Evolutionary conservation across 2,113 vertebrate species (phyloP).

Genomic region (Myotis yumanensis): DNA sequence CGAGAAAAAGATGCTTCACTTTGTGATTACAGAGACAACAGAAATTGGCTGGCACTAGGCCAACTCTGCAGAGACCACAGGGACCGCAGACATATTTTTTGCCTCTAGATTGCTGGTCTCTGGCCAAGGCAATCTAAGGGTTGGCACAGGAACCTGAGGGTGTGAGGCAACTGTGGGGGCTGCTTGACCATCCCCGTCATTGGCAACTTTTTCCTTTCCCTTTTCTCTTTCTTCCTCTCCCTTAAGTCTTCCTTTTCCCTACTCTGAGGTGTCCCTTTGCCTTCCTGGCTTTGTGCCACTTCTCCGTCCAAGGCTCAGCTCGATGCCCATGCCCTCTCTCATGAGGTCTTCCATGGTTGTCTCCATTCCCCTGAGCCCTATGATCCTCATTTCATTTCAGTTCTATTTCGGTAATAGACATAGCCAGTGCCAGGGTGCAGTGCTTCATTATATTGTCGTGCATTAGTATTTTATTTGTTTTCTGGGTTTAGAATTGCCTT

Average conservation of each 20-base stretch:
- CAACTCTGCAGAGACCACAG: not conserved
- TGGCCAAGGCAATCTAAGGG: not conserved
- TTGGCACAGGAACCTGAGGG: not conserved
- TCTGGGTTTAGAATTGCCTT: not conserved
- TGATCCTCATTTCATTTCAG: not conserved
- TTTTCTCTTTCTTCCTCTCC: not conserved
- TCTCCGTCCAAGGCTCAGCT: not conserved
- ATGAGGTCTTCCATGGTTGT: not conserved
- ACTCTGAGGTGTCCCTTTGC: not conserved
- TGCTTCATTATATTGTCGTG: not conserved
- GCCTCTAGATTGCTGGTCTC: not conserved
- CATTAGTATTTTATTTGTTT: not conserved
- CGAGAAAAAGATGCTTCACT: not conserved
- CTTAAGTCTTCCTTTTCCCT: not conserved
- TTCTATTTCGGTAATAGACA: not conserved
- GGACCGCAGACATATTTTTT: not conserved
- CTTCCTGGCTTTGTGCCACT: not conserved
- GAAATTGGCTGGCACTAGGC: not conserved
- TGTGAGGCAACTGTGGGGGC: accelerated
- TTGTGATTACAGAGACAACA: not conserved
- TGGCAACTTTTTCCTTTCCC: accelerated
- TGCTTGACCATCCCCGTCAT: accelerated
- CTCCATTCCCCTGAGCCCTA: not conserved
- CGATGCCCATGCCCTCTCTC: accelerated
- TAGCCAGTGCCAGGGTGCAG: accelerated